phyloP scores from a whole-genome alignment of 2,113 vertebrate genomes.

The Alethe diademata region DNA sequence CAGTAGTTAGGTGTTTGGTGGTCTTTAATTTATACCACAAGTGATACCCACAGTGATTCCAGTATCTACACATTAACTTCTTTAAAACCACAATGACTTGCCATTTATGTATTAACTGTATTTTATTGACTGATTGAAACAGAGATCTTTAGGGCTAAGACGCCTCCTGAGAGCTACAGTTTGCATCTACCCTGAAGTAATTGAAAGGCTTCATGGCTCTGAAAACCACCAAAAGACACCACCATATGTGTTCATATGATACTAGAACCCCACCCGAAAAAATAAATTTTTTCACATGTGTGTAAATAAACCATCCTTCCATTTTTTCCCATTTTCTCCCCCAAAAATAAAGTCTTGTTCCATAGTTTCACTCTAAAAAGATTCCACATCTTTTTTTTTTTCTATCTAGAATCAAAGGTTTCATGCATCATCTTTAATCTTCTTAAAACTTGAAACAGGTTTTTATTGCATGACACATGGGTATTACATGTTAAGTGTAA shows the following conservation, averaged over 20 bases:
- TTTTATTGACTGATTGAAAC: neutral
- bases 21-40: neutral
- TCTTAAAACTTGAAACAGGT: neutral
- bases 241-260: neutral
- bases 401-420: neutral
- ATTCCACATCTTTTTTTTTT: neutral
- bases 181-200: neutral
- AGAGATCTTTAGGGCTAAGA: neutral
- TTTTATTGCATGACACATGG: neutral
- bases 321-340: accelerated
- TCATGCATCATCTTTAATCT: neutral
- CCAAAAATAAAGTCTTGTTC: neutral
- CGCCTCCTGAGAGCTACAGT: neutral
- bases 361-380: neutral
- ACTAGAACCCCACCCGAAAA: neutral
- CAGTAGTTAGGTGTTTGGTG: neutral
- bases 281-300: neutral
- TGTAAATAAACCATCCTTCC: neutral
- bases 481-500: neutral
- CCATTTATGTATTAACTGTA: neutral
- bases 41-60: neutral
- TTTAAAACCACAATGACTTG: neutral
- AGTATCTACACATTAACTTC: neutral
- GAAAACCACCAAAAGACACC: neutral
- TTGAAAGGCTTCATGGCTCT: neutral